phyloP scores from a whole-genome alignment of 2,797 vertebrate species.

The Myoxocephalus aenaeus region DNA sequence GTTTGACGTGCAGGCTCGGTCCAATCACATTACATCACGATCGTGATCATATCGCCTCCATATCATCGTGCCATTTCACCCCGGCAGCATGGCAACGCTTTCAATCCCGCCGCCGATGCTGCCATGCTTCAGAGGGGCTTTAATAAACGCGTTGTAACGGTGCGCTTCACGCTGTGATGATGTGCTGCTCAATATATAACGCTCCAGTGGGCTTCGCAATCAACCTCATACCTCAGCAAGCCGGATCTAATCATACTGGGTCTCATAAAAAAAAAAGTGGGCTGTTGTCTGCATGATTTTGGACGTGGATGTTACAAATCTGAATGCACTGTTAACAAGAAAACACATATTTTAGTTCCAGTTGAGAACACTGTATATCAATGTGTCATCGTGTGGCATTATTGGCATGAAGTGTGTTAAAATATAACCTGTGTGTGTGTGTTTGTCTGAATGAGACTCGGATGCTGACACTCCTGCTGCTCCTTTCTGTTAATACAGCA shows the following conservation, averaged over 20 bases:
- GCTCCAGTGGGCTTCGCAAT: conserved; percentile 58
- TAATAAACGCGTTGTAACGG: conserved; percentile 64
- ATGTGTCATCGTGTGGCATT: neutral
- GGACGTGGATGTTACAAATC: conserved; percentile 8
- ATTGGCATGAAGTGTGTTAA: conserved; percentile 7
- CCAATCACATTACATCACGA: conserved; percentile 53
- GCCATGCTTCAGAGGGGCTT: conserved; percentile 50
- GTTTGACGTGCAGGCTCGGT: conserved; percentile 75
- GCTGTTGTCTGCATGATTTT: conserved; percentile 24
- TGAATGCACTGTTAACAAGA: conserved; percentile 3
- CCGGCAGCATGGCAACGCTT: conserved; percentile 34
- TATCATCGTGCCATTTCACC: conserved; percentile 50
- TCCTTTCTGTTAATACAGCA: conserved; percentile 14
- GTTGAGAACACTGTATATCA: neutral
- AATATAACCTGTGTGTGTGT: neutral
- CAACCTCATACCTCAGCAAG: conserved; percentile 50
- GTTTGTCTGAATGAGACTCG: conserved; percentile 23
- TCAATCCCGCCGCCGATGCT: conserved; percentile 38
- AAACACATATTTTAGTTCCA: conserved; percentile 9
- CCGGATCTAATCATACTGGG: conserved; percentile 55
- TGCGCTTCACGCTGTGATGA: conserved; percentile 58
- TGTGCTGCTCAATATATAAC: conserved; percentile 49
- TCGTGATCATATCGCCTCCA: conserved; percentile 52
- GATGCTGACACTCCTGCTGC: neutral
- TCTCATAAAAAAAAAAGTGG: conserved; percentile 25